Conservation (phyloP, 2,888 invertebrate genomes). For the Caenorhabditis sp. region DNA sequence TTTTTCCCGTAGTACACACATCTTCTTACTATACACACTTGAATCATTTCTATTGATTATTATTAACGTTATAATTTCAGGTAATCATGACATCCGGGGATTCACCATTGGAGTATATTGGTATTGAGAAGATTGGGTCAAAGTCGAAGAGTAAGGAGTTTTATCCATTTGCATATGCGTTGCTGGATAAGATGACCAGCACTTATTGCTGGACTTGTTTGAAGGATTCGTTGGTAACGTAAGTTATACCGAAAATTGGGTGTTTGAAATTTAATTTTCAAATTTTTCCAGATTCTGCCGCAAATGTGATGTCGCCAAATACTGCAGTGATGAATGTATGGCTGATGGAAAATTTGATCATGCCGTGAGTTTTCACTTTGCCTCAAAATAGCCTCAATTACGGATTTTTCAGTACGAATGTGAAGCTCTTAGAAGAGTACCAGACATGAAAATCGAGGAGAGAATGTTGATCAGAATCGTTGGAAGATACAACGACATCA, state of each 20-base stretch:
- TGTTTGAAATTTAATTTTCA: no score
- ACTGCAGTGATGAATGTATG: constrained; percentile 65
- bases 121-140: constrained; percentile 40
- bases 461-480: constrained; percentile 68
- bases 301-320: constrained; percentile 61
- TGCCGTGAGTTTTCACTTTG: constrained; percentile 35
- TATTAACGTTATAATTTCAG: constrained; percentile 3
- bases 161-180: constrained; percentile 71
- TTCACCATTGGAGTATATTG: constrained; percentile 36
- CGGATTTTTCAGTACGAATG: constrained; percentile 61
- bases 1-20: constrained; percentile 13
- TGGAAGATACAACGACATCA: constrained; percentile 63
- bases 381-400: neutral
- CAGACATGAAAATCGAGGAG: constrained; percentile 61
- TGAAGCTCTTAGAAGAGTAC: constrained; percentile 51
- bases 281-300: constrained; percentile 55
- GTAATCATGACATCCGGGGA: constrained; percentile 29
- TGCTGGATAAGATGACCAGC: constrained; percentile 33
- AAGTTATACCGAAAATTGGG: no score
- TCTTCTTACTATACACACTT: constrained; percentile 1
- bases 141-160: constrained; percentile 52
- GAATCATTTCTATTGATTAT: constrained; percentile 8
- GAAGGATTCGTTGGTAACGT: no score
- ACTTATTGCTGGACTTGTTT: constrained; percentile 70
- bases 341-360: constrained; percentile 67